phyloP scores from a whole-genome alignment of 2,113 vertebrate species.

The Thunnus maccoyii region DNA sequence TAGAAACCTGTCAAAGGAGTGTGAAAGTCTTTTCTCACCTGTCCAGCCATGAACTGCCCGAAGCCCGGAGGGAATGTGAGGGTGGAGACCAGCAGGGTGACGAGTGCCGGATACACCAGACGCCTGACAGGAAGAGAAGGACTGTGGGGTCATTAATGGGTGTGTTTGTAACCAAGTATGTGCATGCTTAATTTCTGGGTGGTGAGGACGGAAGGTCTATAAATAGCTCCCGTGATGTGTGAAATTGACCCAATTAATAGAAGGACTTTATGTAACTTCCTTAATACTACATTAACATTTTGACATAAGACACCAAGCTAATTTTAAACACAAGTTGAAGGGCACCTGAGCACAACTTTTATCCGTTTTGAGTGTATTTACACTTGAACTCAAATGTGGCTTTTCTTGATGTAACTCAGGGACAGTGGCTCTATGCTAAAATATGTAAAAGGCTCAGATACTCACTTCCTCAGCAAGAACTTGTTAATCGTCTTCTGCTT shows the following conservation, averaged over 20 bases:
- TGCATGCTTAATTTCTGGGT: constrained; percentile 35
- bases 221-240: constrained; percentile 36
- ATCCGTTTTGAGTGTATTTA: neutral
- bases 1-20: constrained; percentile 44
- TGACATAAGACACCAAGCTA: constrained; percentile 11
- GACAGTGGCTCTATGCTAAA: neutral
- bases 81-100: constrained; percentile 94
- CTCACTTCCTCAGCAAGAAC: constrained; percentile 98
- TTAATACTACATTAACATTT: constrained; percentile 9
- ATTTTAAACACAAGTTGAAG: constrained; percentile 26
- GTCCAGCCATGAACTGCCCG: constrained; percentile 98
- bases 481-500: constrained; percentile 98
- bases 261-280: constrained; percentile 32
- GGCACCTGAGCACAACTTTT: neutral
- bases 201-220: constrained; percentile 7
- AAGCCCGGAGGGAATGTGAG: constrained; percentile 97
- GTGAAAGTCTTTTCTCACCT: constrained; percentile 86
- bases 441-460: constrained; percentile 45
- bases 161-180: constrained; percentile 52
- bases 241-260: constrained; percentile 44
- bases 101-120: constrained; percentile 94
- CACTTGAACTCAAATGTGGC: neutral
- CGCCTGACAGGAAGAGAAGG: constrained; percentile 88
- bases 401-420: neutral
- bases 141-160: constrained; percentile 76